Evolutionary conservation across 1,140 invertebrate species (phyloP), one percentile per base, ranked within the genome.

Genomic region (Nomia melanderi): DNA sequence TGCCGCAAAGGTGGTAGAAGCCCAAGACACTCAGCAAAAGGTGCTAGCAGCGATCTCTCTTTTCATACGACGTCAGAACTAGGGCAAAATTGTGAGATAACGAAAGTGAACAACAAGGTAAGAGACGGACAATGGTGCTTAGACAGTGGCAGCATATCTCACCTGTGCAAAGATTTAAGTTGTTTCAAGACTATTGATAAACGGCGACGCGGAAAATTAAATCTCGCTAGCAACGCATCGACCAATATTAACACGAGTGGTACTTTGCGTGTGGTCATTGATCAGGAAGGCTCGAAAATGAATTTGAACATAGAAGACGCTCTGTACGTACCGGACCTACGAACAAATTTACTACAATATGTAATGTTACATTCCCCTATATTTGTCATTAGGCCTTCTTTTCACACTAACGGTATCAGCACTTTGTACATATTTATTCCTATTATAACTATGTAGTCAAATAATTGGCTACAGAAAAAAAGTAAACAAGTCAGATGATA

Each of bases 121-220:
- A 20, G 14, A 39, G 25, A 25, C 25, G 41, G 5, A 27, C 27
- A 31, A 8, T 70, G 67, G 54, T 36, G 31, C 17, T 25, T 70
- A 6, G 67, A 59, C 14, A 70, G 67, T n/a, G 67, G 67, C 5
- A 12, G 31, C 5, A 70, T 36, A 20, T 29, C 62, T 9, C 50
- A 70, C 7, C 4, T 70, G 25, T 71, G 56, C 11, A 65, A 65
- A 20, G 7, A 65, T 6, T 0, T 50, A 23, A 27, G 25, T 8
- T 4, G 12, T 23, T 63, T 41, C 14, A 11, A 4, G 9, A 41
- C 5, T 20, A 11, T 65, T 20, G 44, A 33, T 4, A 23, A 50
- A 33, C 1, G 12, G 14, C 17, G 0, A 11, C 44, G 7, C 7
- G 63, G 44, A 1, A 50, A 47, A 2, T 5, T 65, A 29, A 65